These are phyloP conservation scores for Gila robusta DNA, from an alignment of 2,797 vertebrate species.

Conservation along the genomic window DNA sequence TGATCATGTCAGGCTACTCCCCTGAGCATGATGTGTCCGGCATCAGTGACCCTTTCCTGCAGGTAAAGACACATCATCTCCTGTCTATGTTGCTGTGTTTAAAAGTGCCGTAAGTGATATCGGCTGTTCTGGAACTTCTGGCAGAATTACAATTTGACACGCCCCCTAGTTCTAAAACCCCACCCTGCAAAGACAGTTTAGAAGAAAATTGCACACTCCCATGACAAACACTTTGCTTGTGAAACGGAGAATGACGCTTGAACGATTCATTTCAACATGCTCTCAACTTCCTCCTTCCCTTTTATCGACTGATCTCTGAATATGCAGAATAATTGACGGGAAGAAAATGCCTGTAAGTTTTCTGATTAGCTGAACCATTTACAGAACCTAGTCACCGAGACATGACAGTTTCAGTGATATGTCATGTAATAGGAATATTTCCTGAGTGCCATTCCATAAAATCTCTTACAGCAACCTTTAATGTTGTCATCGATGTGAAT, in stretches of 20 bases:
- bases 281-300: not conserved
- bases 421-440: not conserved
- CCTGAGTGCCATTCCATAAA: not conserved
- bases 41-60: slow-evolving; percentile 98
- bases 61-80: slow-evolving; percentile 79
- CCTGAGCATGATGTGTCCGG: slow-evolving; percentile 99
- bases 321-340: not conserved
- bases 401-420: not conserved
- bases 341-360: not conserved
- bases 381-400: not conserved
- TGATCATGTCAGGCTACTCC: slow-evolving; percentile 99
- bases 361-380: not conserved
- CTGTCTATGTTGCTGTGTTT: not conserved
- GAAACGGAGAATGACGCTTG: not conserved
- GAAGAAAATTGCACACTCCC: not conserved
- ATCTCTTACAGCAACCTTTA: not conserved
- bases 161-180: not conserved
- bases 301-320: not conserved
- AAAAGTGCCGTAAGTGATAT: not conserved
- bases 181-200: not conserved
- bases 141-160: not conserved
- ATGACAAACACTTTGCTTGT: not conserved
- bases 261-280: not conserved
- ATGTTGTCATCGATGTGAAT: not conserved
- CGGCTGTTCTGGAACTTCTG: not conserved